Conservation (phyloP, 2,888 invertebrate genomes). For the Caenorhabditis sp. region DNA sequence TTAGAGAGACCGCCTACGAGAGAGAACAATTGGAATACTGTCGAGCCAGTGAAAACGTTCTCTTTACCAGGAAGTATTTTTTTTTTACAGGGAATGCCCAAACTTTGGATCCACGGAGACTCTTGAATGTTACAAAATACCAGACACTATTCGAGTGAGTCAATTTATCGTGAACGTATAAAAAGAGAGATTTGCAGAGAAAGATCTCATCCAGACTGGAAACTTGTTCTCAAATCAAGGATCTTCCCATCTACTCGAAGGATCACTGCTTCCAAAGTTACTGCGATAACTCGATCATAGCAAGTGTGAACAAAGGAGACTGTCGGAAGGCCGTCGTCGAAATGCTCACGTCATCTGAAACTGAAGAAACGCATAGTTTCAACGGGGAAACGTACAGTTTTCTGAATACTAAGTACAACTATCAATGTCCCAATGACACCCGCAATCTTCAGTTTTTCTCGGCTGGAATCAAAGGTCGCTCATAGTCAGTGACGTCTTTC, state of each 20-base stretch:
- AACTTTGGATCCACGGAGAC: slow-evolving; percentile 8
- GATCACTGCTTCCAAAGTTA: slow-evolving; percentile 50
- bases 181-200: neutral
- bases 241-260: slow-evolving; percentile 39
- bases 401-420: slow-evolving; percentile 21
- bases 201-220: slow-evolving; percentile 12
- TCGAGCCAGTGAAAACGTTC: slow-evolving; percentile 18
- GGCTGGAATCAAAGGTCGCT: too few species aligned
- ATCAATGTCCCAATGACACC: neutral
- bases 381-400: slow-evolving; percentile 1
- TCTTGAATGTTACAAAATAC: slow-evolving; percentile 1
- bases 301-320: neutral
- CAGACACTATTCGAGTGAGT: neutral
- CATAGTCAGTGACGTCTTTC: too few species aligned
- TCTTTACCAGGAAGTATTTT: too few species aligned
- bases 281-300: slow-evolving; percentile 52
- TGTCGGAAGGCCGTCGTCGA: slow-evolving; percentile 2
- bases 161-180: neutral
- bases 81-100: slow-evolving; percentile 45
- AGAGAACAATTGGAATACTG: slow-evolving; percentile 28
- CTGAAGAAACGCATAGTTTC: neutral
- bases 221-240: neutral
- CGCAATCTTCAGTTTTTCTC: slow-evolving; percentile 7
- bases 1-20: slow-evolving; percentile 21
- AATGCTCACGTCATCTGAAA: neutral